Evolutionary conservation across 1,140 invertebrate genomes (phyloP), one percentile per base, ranked within the genome.

Genomic region (Cardiocondyla obscurior): DNA sequence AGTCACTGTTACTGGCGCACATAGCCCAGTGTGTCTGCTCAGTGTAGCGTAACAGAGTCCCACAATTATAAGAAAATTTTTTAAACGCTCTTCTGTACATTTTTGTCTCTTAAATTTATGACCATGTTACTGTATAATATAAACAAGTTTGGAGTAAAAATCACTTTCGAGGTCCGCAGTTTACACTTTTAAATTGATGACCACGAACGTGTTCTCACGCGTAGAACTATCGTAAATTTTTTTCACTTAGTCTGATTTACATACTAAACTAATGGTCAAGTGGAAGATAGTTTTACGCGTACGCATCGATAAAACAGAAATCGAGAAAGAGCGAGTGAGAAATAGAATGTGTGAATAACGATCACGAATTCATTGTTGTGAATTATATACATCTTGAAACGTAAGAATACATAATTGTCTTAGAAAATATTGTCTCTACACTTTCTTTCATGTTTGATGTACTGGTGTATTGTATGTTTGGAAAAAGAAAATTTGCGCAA

Each of bases 41-140:
- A 90, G 92, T 85, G 76, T 88, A 92, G 90, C 83, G 91, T 90
- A 90, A 92, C 87, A 82, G 92, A 77, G 92, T 94, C 92, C 90
- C 91, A 51, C 30, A 81, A 85, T 81, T 90, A 69, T 91, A 90
- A 86, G n/a, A 92, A 88, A 90, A 77, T 93, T 93, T 92, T 93
- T 85, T 92, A 91, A 90, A 92, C 81, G 86, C 90, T 92, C 90
- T 92, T 93, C 90, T 94, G 93, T 94, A 94, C 91, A 94, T 94
- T 94, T 93, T 49, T 92, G 89, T 93, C 85, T 67, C 81, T 90
- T 93, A 91, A 91, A 91, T 93, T 92, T 92, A 92, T 91, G 91
- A 93, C 89, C 76, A 92, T 91, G 85, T 91, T 90, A 90, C 46
- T 88, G 89, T 82, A 83, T 81, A 82, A 90, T 85, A 84, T 89